These are phyloP conservation scores for Abramis brama DNA, from an alignment of 2,113 vertebrate genomes.

Conservation along the genomic window DNA sequence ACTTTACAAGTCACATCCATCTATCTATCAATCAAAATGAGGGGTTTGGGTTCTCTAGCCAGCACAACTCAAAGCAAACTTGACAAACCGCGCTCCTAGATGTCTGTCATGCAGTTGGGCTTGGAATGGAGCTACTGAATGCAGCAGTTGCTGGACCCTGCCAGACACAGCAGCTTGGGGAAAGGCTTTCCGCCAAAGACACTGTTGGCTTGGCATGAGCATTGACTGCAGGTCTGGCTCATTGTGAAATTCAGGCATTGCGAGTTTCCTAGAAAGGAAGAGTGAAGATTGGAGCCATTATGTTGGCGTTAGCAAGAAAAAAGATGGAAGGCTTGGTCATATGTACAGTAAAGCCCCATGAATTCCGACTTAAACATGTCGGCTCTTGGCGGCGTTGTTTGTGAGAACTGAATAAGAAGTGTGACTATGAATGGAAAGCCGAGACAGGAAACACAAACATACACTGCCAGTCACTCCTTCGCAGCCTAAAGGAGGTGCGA, in stretches of 20 bases:
- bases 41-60: slow-evolving; percentile 36
- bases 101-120: slow-evolving; percentile 49
- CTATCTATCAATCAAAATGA: slow-evolving; percentile 58
- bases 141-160: slow-evolving; percentile 38
- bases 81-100: slow-evolving; percentile 34
- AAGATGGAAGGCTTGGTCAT: slow-evolving; percentile 42
- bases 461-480: slow-evolving; percentile 52
- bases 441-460: slow-evolving; percentile 62
- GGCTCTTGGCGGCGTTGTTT: slow-evolving; percentile 38
- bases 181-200: slow-evolving; percentile 43
- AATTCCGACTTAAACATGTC: slow-evolving; percentile 37
- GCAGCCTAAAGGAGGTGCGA: slow-evolving; percentile 29
- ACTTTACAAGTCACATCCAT: slow-evolving; percentile 39
- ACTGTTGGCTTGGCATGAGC: slow-evolving; percentile 23
- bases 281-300: slow-evolving; percentile 12
- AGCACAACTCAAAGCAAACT: slow-evolving; percentile 48
- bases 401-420: slow-evolving; percentile 52
- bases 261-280: slow-evolving; percentile 22
- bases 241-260: slow-evolving; percentile 6
- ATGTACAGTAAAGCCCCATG: slow-evolving; percentile 22
- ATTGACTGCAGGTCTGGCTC: neutral
- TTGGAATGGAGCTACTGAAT: slow-evolving; percentile 43
- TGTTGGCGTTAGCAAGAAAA: neutral
- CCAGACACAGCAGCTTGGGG: slow-evolving; percentile 36
- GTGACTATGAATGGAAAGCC: slow-evolving; percentile 57